These are phyloP conservation scores for Carterocephalus palaemon DNA, from an alignment of 2,888 invertebrate species.

Conservation along the genomic window DNA sequence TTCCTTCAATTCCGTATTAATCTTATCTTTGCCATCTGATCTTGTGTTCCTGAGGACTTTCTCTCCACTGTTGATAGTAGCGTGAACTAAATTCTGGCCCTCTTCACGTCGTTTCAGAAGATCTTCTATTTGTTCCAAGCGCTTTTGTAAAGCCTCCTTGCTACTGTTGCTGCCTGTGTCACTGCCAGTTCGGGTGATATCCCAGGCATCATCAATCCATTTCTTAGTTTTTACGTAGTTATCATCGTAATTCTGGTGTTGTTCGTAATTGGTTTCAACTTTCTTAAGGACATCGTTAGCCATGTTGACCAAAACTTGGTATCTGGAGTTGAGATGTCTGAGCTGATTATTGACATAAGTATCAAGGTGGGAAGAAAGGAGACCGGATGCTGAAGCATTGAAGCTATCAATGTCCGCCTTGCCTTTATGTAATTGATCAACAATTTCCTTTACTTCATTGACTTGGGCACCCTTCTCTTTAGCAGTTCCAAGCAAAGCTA, in stretches of 20 bases:
- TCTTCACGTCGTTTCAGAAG: slow-evolving; percentile 89
- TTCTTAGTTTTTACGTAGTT: slow-evolving; percentile 86
- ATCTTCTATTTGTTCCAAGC: slow-evolving; percentile 88
- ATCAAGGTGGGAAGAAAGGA: slow-evolving; percentile 90
- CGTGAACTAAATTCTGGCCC: slow-evolving; percentile 91
- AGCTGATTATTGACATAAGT: slow-evolving; percentile 93
- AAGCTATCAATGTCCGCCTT: slow-evolving; percentile 90
- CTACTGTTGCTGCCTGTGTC: slow-evolving; percentile 88
- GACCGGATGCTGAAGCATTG: slow-evolving; percentile 86
- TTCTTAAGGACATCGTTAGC: slow-evolving; percentile 94
- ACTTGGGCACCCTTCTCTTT: slow-evolving; percentile 92
- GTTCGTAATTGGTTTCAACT: slow-evolving; percentile 91
- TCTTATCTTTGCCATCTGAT: slow-evolving; percentile 92
- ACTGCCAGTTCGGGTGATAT: slow-evolving; percentile 87
- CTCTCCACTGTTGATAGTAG: slow-evolving; percentile 93
- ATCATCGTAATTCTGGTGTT: slow-evolving; percentile 88
- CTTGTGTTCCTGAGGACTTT: slow-evolving; percentile 92
- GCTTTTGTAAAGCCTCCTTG: slow-evolving; percentile 89
- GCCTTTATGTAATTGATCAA: slow-evolving; percentile 86
- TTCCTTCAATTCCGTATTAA: slow-evolving; percentile 92
- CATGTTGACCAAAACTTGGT: slow-evolving; percentile 92
- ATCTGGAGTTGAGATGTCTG: slow-evolving; percentile 90
- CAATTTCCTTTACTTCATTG: slow-evolving; percentile 86
- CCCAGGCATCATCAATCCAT: slow-evolving; percentile 93
- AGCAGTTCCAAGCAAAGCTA: slow-evolving; percentile 87